A percentile compares a stretch with the other conserved stretches of the same genome.
Evolutionary conservation across 2,113 vertebrate species (phyloP).

Genomic region (Microtus pennsylvanicus): DNA sequence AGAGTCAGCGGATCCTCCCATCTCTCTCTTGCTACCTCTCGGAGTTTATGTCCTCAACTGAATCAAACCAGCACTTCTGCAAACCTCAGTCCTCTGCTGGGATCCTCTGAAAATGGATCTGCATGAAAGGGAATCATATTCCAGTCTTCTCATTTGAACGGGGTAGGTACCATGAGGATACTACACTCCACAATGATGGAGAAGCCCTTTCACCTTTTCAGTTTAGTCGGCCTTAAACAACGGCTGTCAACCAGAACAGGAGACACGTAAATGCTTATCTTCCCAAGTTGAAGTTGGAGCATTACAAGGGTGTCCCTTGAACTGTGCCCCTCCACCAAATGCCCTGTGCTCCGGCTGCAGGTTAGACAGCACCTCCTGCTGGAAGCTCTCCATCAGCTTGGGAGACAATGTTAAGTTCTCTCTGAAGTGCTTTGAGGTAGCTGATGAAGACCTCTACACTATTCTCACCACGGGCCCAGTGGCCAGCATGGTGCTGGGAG

Average conservation of each 20-base stretch:
- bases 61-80: constrained; percentile 61
- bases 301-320: not conserved
- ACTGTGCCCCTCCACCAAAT: not conserved
- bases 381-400: not conserved
- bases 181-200: not conserved
- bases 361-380: not conserved
- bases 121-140: constrained; percentile 31
- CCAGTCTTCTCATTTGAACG: constrained; percentile 30
- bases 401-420: not conserved
- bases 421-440: not conserved
- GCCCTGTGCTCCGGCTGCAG: not conserved
- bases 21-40: not conserved
- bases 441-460: not conserved
- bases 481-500: not conserved
- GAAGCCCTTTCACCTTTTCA: constrained; percentile 14
- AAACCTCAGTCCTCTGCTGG: constrained; percentile 46
- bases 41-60: constrained; percentile 50
- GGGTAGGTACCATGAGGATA: not conserved
- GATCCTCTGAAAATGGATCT: constrained; percentile 53
- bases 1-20: not conserved
- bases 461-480: not conserved
- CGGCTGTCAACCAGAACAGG: not conserved
- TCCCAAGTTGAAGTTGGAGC: not conserved
- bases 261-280: not conserved
- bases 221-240: not conserved